Evolutionary conservation across 2,888 invertebrate species (phyloP), one percentile per base, ranked within the genome.

Genomic region (Latheticus oryzae): DNA sequence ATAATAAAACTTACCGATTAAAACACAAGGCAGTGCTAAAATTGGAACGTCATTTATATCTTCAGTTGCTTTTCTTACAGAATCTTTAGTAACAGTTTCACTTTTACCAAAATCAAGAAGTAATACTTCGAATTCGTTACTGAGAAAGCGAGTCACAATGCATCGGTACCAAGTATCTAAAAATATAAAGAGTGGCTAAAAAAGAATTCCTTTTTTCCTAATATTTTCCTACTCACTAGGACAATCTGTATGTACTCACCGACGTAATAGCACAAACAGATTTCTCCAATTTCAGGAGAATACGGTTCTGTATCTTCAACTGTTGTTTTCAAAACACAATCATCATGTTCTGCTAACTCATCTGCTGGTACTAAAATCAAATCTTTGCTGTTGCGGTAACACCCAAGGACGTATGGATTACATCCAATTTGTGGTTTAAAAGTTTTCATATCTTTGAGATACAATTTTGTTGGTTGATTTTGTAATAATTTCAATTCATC

Each of bases 31-130:
- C 12, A 45, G 2, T n/a, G 43, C 54, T 9, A 54, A 28, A 11
- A 8, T 8, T 8, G 54, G 54, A 11, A 47, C 8, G n/a, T 47
- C 13, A 1, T 8, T 26, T 1, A 21, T 16, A 1, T 37, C 5
- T n/a, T 35, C 30, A 5, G 15, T 11, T n/a, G 33, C 8, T 26
- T 47, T 47, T 9, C 54, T 9, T 7, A 54, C 17, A 0, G 37
- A 3, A 3, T 54, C 19, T 7, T 32, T 37, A 5, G 16, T 21
- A 3, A 54, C 11, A 3, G 37, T 1, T 32, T 15, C 28, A 5
- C 23, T 9, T 4, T 38, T 54, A 2, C 54, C 54, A 47, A 54
- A 54, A 47, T 54, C 54, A 0, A 54, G 16, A 8, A 54, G 21
- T 7, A 37, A 5, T 11, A 43, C 53, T 17, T 53, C 53, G 9